Percentiles rank a stretch among this genome's conserved stretches.
Conservation (phyloP, 2,797 vertebrate genomes). For the Sebastes cheni region DNA sequence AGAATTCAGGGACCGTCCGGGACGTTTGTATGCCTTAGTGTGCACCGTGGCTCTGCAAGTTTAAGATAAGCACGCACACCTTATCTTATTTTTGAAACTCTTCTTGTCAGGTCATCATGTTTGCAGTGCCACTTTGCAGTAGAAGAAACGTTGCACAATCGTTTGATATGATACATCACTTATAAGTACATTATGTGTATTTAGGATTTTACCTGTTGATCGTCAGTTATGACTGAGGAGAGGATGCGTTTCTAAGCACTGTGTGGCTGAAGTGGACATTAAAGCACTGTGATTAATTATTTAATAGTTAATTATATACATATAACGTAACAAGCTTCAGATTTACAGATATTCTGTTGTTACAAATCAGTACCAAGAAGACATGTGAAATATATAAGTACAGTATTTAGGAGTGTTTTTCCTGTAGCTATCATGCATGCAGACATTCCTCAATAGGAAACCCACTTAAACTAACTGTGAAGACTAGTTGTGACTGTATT, state of each 20-base stretch:
- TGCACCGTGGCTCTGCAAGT: slow-evolving; percentile 16
- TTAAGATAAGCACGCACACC: slow-evolving; percentile 40
- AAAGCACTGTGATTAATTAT: slow-evolving; percentile 46
- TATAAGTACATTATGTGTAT: slow-evolving; percentile 10
- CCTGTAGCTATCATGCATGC: slow-evolving; percentile 26
- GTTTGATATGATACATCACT: slow-evolving; percentile 8
- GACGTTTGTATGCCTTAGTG: slow-evolving; percentile 38
- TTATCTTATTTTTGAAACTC: slow-evolving; percentile 48
- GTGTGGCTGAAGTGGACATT: slow-evolving; percentile 25
- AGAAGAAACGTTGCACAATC: slow-evolving; percentile 41
- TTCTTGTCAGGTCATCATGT: slow-evolving; percentile 29
- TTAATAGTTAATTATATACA: slow-evolving; percentile 10
- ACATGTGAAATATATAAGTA: slow-evolving; percentile 7
- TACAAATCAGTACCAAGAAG: slow-evolving; percentile 1
- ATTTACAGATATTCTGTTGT: slow-evolving; percentile 28
- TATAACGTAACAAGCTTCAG: slow-evolving; percentile 15
- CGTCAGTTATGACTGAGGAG: slow-evolving; percentile 17
- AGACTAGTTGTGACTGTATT: slow-evolving; percentile 15
- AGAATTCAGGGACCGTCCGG: slow-evolving; percentile 29
- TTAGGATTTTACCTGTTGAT: slow-evolving; percentile 38
- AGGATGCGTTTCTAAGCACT: slow-evolving; percentile 34
- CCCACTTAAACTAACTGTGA: slow-evolving; percentile 42
- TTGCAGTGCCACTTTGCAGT: slow-evolving; percentile 40
- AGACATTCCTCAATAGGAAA: slow-evolving; percentile 40
- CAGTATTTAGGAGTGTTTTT: background rate